A percentile compares a stretch with the other conserved stretches of the same genome.
phyloP scores from a whole-genome alignment of 2,113 vertebrate genomes.

The Pagrus major region DNA sequence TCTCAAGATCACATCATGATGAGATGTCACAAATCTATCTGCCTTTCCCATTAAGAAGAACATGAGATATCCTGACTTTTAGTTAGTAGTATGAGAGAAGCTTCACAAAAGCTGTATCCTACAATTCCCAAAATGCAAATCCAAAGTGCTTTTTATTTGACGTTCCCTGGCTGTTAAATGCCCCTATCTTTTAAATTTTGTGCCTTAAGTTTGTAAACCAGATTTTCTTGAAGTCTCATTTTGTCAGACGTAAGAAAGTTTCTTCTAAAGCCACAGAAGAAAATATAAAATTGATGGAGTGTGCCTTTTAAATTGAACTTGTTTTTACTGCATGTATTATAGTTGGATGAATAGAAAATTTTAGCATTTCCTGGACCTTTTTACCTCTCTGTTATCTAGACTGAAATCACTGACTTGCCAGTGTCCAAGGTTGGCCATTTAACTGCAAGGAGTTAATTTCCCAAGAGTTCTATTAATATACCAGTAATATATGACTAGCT shows the following conservation, averaged over 20 bases:
- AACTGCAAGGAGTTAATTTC: conserved; percentile 6
- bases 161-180: background rate
- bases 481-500: background rate
- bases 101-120: background rate
- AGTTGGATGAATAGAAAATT: background rate
- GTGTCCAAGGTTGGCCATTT: background rate
- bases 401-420: background rate
- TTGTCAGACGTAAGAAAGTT: background rate
- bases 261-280: background rate
- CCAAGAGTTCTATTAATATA: background rate
- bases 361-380: background rate
- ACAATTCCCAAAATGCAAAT: background rate
- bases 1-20: no score
- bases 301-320: background rate
- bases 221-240: background rate
- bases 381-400: background rate
- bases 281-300: background rate
- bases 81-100: background rate
- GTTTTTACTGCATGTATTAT: background rate
- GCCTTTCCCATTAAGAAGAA: no score
- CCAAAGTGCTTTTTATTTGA: background rate
- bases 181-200: background rate
- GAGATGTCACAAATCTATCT: no score
- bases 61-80: background rate
- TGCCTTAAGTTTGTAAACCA: background rate